These are phyloP conservation scores for Sympetrum striolatum DNA, from an alignment of 2,888 invertebrate species.

Conservation along the genomic window DNA sequence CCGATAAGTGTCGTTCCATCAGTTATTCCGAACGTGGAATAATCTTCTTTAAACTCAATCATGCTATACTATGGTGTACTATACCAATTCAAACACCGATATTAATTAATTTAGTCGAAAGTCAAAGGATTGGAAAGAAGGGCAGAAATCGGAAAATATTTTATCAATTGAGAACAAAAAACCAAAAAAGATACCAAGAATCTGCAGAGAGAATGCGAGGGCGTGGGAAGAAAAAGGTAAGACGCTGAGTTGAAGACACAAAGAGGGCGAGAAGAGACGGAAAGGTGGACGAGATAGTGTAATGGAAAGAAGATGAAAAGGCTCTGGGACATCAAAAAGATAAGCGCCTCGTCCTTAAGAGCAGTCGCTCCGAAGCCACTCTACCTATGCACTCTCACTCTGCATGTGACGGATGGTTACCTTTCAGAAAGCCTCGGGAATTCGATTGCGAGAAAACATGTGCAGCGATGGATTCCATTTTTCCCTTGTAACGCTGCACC, in stretches of 20 bases:
- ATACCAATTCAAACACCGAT: too few relatives aligned
- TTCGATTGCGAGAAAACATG: not conserved
- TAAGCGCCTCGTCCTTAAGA: not conserved
- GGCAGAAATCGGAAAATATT: too few relatives aligned
- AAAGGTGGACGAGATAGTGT: not conserved
- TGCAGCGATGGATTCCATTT: too few relatives aligned
- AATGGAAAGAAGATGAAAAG: not conserved
- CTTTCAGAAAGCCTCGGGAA: not conserved
- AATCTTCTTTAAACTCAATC: too few relatives aligned
- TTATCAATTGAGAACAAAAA: too few relatives aligned
- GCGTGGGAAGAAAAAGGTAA: not conserved
- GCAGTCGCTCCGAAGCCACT: not conserved
- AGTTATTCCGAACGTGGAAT: too few relatives aligned
- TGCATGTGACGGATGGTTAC: not conserved
- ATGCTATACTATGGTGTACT: too few relatives aligned
- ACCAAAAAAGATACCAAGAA: too few relatives aligned
- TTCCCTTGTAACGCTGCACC: too few relatives aligned
- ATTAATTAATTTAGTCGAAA: too few relatives aligned
- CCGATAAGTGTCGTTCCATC: too few relatives aligned
- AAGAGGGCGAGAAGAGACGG: not conserved
- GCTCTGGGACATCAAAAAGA: not conserved
- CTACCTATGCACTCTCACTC: not conserved
- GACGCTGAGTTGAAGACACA: not conserved
- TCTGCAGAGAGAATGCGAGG: not conserved
- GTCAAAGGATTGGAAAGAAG: too few relatives aligned